phyloP scores from a whole-genome alignment of 37 sponge, comb jelly and placozoan species.

The Axinella damicornis region DNA sequence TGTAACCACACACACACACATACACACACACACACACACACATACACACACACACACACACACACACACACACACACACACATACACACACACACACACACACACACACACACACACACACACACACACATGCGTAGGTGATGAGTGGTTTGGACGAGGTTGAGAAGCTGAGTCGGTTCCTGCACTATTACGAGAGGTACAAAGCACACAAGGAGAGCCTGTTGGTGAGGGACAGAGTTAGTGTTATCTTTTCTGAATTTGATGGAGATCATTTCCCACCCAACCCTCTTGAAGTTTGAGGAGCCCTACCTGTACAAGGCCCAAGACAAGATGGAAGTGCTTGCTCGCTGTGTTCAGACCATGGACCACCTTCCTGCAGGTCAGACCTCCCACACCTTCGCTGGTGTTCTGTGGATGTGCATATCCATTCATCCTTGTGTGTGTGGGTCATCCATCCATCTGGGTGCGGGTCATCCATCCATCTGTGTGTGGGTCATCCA shows the following conservation, averaged over 20 bases:
- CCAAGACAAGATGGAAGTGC: slow-evolving; percentile 57
- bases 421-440: no score
- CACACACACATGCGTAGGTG: not conserved
- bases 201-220: slow-evolving; percentile 59
- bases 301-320: slow-evolving; percentile 61
- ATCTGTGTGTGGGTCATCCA: no score
- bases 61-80: slow-evolving; percentile 9
- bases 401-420: no score
- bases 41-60: not conserved
- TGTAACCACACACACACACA: not conserved
- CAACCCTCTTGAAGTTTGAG: slow-evolving; percentile 60
- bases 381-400: not conserved
- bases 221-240: not conserved
- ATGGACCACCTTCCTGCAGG: not conserved
- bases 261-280: not conserved
- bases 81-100: slow-evolving; percentile 8
- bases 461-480: no score
- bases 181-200: slow-evolving; percentile 62
- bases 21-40: no score
- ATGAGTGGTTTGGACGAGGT: slow-evolving; percentile 32
- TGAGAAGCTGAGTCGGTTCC: slow-evolving; percentile 46
- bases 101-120: no score
- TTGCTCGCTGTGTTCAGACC: slow-evolving; percentile 40
- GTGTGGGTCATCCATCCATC: no score
- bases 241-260: no score